Conservation (phyloP, 2,797 vertebrate species). For the Sebastes steindachneri region DNA sequence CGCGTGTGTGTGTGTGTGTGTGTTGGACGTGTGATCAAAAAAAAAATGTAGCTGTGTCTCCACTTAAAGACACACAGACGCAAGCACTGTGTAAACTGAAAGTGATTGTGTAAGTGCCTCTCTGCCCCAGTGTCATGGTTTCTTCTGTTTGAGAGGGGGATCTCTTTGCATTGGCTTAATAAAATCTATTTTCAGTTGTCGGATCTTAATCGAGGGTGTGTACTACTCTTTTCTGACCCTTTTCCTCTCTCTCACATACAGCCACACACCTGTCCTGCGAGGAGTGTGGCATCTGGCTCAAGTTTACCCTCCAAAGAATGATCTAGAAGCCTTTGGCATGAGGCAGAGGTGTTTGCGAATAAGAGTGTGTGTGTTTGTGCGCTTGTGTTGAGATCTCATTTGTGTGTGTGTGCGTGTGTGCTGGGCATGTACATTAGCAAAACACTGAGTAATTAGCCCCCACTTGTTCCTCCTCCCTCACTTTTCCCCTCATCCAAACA, state of each 20-base stretch:
- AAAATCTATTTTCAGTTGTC: constrained; percentile 63
- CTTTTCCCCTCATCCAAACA: constrained; percentile 50
- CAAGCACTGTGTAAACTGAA: constrained; percentile 61
- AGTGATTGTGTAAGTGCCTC: constrained; percentile 78
- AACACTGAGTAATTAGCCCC: constrained; percentile 51
- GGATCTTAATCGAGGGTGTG: constrained; percentile 51
- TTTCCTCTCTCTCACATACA: not conserved
- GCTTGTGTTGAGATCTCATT: not conserved
- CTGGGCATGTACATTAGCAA: constrained; percentile 75
- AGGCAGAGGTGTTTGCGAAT: constrained; percentile 39
- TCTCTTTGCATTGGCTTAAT: constrained; percentile 64
- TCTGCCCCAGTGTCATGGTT: constrained; percentile 56
- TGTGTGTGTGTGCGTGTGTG: constrained; percentile 1
- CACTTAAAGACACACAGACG: constrained; percentile 27
- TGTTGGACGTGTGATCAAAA: constrained; percentile 58
- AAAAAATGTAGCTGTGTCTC: constrained; percentile 70
- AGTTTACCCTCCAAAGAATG: not conserved
- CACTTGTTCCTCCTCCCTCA: constrained; percentile 1
- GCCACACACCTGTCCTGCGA: not conserved
- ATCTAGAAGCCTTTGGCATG: constrained; percentile 25
- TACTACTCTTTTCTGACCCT: constrained; percentile 33
- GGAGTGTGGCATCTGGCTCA: not conserved
- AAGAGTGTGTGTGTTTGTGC: constrained; percentile 22
- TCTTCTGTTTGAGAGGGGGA: constrained; percentile 45
- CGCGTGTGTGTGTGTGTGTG: constrained; percentile 13